Conservation (phyloP, 2,888 invertebrate species). For the Drosophila formosana region DNA sequence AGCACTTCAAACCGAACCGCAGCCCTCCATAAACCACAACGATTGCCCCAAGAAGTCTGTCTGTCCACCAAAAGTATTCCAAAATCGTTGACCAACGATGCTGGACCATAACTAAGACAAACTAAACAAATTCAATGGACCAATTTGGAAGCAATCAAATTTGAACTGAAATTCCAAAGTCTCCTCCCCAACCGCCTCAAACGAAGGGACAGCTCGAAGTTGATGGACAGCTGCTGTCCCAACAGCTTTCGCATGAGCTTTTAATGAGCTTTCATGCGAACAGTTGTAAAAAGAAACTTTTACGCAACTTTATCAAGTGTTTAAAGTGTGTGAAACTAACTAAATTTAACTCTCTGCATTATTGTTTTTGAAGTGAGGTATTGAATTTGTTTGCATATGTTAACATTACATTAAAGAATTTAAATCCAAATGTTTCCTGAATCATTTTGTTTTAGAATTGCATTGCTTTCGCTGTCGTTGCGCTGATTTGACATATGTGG, state of each 20-base stretch:
- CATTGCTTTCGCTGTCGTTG: not conserved
- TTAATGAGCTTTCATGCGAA: slow-evolving; percentile 17
- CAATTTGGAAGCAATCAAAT: slow-evolving; percentile 31
- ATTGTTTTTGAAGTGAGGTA: not conserved
- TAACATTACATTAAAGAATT: too few relatives aligned
- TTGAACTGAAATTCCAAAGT: slow-evolving; percentile 1
- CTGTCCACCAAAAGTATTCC: slow-evolving; percentile 39
- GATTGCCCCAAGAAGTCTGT: slow-evolving; percentile 14
- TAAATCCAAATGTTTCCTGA: too few relatives aligned
- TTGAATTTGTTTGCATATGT: not conserved
- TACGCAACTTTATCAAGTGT: not conserved
- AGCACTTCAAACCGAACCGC: slow-evolving; percentile 23
- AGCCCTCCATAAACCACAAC: not conserved
- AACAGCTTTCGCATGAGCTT: slow-evolving; percentile 10
- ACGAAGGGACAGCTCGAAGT: not conserved
- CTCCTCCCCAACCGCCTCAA: not conserved
- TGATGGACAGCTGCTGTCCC: slow-evolving; percentile 10
- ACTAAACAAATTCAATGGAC: slow-evolving; percentile 23
- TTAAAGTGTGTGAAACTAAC: not conserved
- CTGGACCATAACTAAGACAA: slow-evolving; percentile 23
- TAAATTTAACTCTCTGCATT: not conserved
- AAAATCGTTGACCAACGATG: slow-evolving; percentile 20
- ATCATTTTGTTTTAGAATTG: too few relatives aligned
- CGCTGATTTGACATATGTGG: not conserved
- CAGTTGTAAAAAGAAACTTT: not conserved